These are phyloP conservation scores for Strigamia crassipes DNA, from an alignment of 2,888 invertebrate genomes.

Conservation along the genomic window DNA sequence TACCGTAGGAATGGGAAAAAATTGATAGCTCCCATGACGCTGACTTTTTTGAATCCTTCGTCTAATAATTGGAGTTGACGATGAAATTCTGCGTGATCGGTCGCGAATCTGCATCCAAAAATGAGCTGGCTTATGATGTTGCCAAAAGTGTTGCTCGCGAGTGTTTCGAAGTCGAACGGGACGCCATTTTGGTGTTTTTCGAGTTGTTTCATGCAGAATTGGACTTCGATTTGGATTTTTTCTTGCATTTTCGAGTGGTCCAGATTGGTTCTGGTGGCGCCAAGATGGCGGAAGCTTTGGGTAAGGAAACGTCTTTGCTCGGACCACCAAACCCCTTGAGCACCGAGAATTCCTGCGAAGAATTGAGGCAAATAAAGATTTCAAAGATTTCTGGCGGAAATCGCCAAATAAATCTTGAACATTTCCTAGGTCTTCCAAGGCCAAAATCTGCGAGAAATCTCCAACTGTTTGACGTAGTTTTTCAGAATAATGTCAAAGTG, in stretches of 20 bases:
- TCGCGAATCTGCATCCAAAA: conserved; percentile 72
- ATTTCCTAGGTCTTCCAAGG: too few species aligned
- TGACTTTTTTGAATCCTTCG: conserved; percentile 80
- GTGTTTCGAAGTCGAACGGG: not conserved
- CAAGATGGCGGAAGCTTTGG: conserved; percentile 61
- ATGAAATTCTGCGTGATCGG: conserved; percentile 71
- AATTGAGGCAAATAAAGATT: too few species aligned
- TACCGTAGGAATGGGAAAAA: conserved; percentile 81
- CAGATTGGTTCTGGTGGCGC: conserved; percentile 56
- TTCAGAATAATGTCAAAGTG: too few species aligned
- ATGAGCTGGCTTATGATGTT: conserved; percentile 77
- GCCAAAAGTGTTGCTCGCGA: conserved; percentile 72
- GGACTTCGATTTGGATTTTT: conserved; percentile 67
- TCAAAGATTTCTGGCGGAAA: too few species aligned
- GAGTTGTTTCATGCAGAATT: conserved; percentile 51
- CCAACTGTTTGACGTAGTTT: too few species aligned
- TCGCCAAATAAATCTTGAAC: too few species aligned
- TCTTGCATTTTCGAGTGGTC: conserved; percentile 74
- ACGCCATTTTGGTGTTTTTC: not conserved
- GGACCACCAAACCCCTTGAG: conserved; percentile 80
- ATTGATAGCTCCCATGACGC: conserved; percentile 80
- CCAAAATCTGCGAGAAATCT: too few species aligned
- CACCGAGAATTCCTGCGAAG: conserved; percentile 80
- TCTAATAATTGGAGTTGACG: conserved; percentile 79
- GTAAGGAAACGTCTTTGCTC: conserved; percentile 77